Base-by-base conservation (phyloP, 1,140 invertebrate genomes). In the Hydropsyche tenuis region DNA sequence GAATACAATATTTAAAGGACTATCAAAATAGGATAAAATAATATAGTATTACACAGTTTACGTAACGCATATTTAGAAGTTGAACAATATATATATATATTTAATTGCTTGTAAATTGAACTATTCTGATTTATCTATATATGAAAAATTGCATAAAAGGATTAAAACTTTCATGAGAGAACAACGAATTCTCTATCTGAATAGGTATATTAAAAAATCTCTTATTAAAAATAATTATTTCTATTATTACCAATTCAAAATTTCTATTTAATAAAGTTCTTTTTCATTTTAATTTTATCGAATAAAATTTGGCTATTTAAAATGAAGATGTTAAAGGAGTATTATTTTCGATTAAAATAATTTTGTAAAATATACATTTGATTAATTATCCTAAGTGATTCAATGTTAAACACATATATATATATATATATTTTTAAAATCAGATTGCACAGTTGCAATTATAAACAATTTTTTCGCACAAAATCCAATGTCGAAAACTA, bases 101-200 rank as follows among this genome's bases (percentile, higher is more conserved):
- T 48, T 42, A 60, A 60, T 60, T 60, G 56, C 56, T 60, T 60
- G 56, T 60, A 60, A 60, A 60, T 60, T 60, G 56, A 60, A 60
- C 56, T 60, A 60, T 60, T 12, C 23, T 60, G 56, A 60, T 2
- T 60, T 60, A 60, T 60, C 23, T 22, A 37, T 37, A 37, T 37
- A 53, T 53, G 20, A 18, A 53, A 53, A 53, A 53, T 53, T 53
- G 16, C 48, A 53, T 20, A 53, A 53, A 53, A 53, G n/a, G 20
- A 18, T 53, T 53, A 48, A n/a, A 20, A 18, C 48, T 53, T 53
- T 53, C 16, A 18, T 53, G 12, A 48, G 48, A 53, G 48, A 53
- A 20, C 45, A 53, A 53, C 16, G 20, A 16, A 18, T 53, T 53
- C 48, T 18, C 48, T 20, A 53, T 53, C 18, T 20, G 6, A 53